Evolutionary conservation across 1,140 invertebrate species (phyloP), one percentile per base, ranked within the genome.

Genomic region (Cydia splendana): DNA sequence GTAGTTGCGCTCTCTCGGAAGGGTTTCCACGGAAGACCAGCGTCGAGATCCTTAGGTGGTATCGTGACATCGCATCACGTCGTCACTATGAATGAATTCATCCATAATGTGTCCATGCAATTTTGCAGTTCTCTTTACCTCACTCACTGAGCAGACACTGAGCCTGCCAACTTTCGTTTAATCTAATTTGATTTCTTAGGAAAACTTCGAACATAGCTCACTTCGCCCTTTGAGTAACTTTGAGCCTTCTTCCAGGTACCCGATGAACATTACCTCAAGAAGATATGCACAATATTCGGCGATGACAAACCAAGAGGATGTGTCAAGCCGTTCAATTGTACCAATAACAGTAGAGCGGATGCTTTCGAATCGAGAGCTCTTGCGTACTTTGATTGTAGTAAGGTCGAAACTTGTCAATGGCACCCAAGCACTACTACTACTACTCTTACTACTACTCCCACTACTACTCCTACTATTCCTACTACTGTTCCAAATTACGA

Each of bases 201-300:
- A 38, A n/a, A n/a, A 38, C 4, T 38, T 30, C 34, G 34, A 7
- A 7, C 34, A n/a, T n/a, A 38, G 34, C 34, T 38, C 34, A 0
- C 34, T 38, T 38, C 6, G 34, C 0, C 34, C 5, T 38, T 38
- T 38, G 10, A 48, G 45, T 48, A 6, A n/a, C 15, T 53, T 53
- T 53, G 7, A 7, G 6, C 84, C 0, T 76, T 87, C 1, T 85
- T 86, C 45, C 82, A 77, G 65, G 86, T 87, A 1, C 76, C 83
- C 1, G 86, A 85, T 65, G 77, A 48, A n/a, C 85, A 80, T 82
- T 87, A 87, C 73, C 77, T 87, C 45, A 86, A 87, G 79, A 86
- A 87, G 53, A 86, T 86, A 6, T 87, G 85, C 74, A 84, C 84
- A 0, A 84, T 87, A 6, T 87, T 85, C 24, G 81, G 83, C 0